Evolutionary conservation across 2,888 invertebrate species (phyloP), one percentile per base, ranked within the genome.

Genomic region (Idaea dimidiata): DNA sequence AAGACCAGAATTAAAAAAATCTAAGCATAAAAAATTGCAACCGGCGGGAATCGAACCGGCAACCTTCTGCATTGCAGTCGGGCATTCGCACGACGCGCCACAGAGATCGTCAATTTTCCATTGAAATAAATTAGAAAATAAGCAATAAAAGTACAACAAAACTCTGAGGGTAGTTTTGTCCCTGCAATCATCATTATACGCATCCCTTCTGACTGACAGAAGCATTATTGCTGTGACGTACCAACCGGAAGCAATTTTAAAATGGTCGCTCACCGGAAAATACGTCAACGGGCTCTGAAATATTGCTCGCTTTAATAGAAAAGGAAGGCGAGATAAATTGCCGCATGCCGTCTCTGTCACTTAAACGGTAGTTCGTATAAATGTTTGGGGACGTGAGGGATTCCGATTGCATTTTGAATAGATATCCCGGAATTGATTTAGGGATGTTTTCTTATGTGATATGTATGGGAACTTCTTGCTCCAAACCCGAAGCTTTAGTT

Each of bases 271-370:
- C 43, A 43, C 31, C 7, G 18, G 18, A 57, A 57, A 57, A 57
- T 31, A 57, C 18, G n/a, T 57, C 31, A 31, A 57, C 16, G n/a
- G 31, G 14, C 43, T 10, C 16, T 57, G 57, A 57, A 31, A 57
- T 57, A 57, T 57, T 57, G 57, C 57, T 24, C 57, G 31, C 57
- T 57, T 57, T 57, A 57, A 57, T 57, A 57, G 57, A 57, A 57
- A 57, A 57, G 31, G 57, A 57, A 57, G 24, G 57, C 43, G 18
- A 57, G 57, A 57, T 57, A 31, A 24, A 57, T 57, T 18, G 57
- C 43, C 14, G 43, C 43, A 10, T 43, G 43, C 43, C 43, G 8
- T 43, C 43, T 43, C 43, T 43, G 43, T 43, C 43, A 43, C 43
- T 43, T 43, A 43, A 14, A 43, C 14, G 43, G 43, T 43, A 43